These are phyloP conservation scores for Zhengitettix transpicula DNA, from an alignment of 2,888 invertebrate species.

Conservation along the genomic window DNA sequence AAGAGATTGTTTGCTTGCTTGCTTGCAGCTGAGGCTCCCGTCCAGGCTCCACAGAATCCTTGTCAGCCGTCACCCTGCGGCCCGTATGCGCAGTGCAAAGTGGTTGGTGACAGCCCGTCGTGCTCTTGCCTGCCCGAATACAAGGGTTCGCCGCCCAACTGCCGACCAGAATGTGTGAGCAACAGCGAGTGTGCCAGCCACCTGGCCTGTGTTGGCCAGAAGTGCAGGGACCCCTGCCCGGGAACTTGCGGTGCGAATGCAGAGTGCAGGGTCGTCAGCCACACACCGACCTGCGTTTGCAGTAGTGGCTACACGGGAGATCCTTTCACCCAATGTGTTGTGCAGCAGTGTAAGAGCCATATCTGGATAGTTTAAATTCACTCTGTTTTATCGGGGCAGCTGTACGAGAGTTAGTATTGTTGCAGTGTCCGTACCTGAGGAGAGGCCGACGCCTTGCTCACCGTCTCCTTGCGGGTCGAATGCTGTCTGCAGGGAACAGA, in stretches of 20 bases:
- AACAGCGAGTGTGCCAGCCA: conserved; percentile 53
- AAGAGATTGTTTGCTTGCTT: neutral
- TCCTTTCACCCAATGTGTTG: conserved; percentile 50
- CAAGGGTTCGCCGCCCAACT: conserved; percentile 61
- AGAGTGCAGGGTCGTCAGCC: conserved; percentile 57
- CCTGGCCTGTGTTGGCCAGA: conserved; percentile 52
- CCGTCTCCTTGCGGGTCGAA: conserved; percentile 33
- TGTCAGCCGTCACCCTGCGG: conserved; percentile 21
- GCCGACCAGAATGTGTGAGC: conserved; percentile 52
- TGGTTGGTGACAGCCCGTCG: conserved; percentile 30
- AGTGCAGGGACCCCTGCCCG: conserved; percentile 43
- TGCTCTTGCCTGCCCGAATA: conserved; percentile 58
- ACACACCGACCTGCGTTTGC: conserved; percentile 57
- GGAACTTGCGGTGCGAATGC: conserved; percentile 54
- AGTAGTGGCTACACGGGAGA: conserved; percentile 49
- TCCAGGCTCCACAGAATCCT: conserved; percentile 12
- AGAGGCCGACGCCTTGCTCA: conserved; percentile 36
- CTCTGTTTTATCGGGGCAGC: too few species aligned
- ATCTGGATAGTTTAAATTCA: too few species aligned
- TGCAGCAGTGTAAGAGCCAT: conserved; percentile 1
- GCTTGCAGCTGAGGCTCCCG: conserved; percentile 2
- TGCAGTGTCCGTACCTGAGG: conserved; percentile 20
- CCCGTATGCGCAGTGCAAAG: conserved; percentile 19
- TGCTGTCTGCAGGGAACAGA: conserved; percentile 18
- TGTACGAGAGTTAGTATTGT: too few species aligned